Conservation (phyloP, 1,140 invertebrate genomes). For the Saxidomus purpurata region DNA sequence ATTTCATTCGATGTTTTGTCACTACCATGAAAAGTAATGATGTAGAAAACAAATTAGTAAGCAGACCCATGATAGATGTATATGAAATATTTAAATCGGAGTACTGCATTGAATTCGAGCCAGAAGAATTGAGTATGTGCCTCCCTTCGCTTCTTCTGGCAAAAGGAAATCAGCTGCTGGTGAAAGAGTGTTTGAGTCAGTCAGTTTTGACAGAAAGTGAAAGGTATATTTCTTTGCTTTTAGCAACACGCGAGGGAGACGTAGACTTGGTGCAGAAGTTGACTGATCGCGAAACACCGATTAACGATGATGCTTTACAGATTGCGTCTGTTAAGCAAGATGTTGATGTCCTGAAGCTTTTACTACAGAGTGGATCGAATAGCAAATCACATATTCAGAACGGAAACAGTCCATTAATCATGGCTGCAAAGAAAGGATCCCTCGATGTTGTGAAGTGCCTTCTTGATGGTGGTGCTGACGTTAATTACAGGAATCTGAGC, state of each 20-base stretch:
- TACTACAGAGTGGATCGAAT: not conserved
- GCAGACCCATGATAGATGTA: not conserved
- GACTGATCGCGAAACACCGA: not conserved
- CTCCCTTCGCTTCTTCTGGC: not conserved
- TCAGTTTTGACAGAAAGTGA: not conserved
- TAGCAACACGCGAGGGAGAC: not conserved
- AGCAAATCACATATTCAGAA: not conserved
- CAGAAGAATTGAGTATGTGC: not conserved
- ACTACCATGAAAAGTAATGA: too few species aligned
- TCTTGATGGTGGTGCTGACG: not conserved
- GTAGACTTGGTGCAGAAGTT: not conserved
- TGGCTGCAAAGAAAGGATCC: not conserved
- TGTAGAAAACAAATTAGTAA: not conserved
- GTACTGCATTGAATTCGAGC: conserved; percentile 3
- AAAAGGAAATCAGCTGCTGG: not conserved
- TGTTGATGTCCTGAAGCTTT: not conserved
- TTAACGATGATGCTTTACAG: conserved; percentile 26
- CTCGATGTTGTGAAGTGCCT: not conserved
- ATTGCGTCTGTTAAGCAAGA: not conserved
- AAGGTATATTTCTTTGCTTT: not conserved
- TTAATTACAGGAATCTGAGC: not conserved
- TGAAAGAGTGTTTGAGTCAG: not conserved
- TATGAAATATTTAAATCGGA: not conserved
- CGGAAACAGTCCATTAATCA: conserved; percentile 4
- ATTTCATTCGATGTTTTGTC: not conserved